A percentile compares a stretch with the other conserved stretches of the same genome.
These are phyloP conservation scores for Manduca sexta DNA, from an alignment of 1,140 invertebrate species.

Conservation along the genomic window DNA sequence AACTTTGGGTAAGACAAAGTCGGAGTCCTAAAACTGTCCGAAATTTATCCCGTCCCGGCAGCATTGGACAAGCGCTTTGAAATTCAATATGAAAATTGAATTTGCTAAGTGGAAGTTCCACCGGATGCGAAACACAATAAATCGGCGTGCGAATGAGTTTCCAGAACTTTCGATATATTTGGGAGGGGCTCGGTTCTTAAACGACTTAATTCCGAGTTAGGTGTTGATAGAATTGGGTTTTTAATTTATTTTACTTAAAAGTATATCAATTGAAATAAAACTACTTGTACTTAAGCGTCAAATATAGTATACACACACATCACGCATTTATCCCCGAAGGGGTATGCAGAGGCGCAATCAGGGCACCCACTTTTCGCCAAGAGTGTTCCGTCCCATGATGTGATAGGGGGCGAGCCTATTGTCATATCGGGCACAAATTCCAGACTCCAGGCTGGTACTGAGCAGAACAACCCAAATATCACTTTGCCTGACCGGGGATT, in stretches of 20 bases:
- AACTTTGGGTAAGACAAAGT: neutral
- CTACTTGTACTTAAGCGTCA: neutral
- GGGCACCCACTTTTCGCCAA: no score
- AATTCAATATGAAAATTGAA: no score
- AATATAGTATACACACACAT: no score
- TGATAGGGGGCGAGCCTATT: no score
- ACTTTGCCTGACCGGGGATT: no score
- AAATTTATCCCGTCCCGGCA: neutral
- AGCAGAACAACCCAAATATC: no score
- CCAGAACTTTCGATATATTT: constrained; percentile 35
- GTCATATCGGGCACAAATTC: no score
- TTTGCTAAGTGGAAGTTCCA: constrained; percentile 19
- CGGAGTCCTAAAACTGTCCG: neutral
- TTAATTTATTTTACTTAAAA: no score
- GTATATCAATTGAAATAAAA: neutral
- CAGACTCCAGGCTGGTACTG: no score
- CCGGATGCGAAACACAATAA: constrained; percentile 25
- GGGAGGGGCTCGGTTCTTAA: constrained; percentile 1
- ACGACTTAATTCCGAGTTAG: constrained; percentile 9
- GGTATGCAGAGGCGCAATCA: no score
- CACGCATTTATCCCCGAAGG: no score
- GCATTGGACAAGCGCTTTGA: constrained; percentile 27
- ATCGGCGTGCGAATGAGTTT: constrained; percentile 26
- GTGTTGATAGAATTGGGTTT: constrained; percentile 1
- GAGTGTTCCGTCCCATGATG: no score